Evolutionary conservation across 2,797 vertebrate genomes (phyloP).

Genomic region (Anguilla anguilla): DNA sequence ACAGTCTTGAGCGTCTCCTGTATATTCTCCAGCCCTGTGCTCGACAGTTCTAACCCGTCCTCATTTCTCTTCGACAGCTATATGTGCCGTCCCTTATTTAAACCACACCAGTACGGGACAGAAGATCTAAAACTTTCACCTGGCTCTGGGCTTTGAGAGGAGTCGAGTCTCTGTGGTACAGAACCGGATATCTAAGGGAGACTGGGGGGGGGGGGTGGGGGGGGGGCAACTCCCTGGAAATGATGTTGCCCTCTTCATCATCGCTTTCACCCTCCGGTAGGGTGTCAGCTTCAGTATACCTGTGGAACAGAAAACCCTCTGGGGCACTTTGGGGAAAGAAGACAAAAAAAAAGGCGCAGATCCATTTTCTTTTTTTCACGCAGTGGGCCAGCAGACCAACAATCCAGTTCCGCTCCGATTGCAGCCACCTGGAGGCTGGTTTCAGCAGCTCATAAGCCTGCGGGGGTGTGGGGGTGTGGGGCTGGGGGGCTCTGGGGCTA

Average conservation of each 20-base stretch:
- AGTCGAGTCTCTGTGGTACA: not conserved
- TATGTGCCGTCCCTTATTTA: not conserved
- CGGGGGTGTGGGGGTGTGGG: not conserved
- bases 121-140: not conserved
- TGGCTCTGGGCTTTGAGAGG: not conserved
- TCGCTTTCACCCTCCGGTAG: not conserved
- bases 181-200: not conserved
- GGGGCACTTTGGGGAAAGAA: not conserved
- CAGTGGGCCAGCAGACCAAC: not conserved
- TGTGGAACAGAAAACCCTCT: not conserved
- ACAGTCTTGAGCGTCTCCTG: not conserved
- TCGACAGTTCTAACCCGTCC: not conserved
- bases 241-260: not conserved
- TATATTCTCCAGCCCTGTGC: not conserved
- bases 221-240: not conserved
- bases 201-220: too few relatives aligned
- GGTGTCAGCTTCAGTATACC: not conserved
- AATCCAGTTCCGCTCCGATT: not conserved
- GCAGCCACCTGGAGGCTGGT: not conserved
- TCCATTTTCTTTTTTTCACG: not conserved
- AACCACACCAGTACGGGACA: not conserved
- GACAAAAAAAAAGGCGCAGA: not conserved
- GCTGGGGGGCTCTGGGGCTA: not conserved
- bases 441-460: not conserved
- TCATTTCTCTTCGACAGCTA: not conserved